Evolutionary conservation across 2,113 vertebrate species (phyloP).

Genomic region (Lagopus leucura): DNA sequence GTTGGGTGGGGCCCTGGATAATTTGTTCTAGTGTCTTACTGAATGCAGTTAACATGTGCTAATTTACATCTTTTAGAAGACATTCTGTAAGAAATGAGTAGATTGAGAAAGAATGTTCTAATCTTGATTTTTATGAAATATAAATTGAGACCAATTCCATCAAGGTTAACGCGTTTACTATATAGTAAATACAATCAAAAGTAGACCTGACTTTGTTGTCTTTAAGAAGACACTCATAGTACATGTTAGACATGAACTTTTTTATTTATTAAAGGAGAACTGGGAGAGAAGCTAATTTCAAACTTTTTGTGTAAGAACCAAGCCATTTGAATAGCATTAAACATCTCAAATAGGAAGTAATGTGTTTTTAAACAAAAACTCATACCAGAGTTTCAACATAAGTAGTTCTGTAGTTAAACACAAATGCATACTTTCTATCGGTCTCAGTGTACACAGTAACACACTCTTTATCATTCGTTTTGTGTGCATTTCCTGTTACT

Average conservation of each 20-base stretch:
- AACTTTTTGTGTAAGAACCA: neutral
- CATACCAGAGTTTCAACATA: neutral
- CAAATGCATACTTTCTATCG: neutral
- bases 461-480: slow-evolving; percentile 12
- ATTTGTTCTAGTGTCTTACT: too few relatives aligned
- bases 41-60: neutral
- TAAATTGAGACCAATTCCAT: neutral
- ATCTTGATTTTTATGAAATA: neutral
- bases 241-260: neutral
- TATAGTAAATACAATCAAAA: neutral
- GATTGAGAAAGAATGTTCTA: neutral
- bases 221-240: neutral
- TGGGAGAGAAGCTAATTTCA: neutral
- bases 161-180: neutral
- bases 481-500: neutral
- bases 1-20: too few relatives aligned
- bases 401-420: slow-evolving; percentile 30
- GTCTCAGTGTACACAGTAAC: neutral
- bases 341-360: neutral
- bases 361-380: neutral
- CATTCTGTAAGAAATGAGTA: neutral
- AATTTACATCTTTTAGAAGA: neutral
- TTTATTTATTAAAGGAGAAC: neutral
- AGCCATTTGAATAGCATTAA: neutral
- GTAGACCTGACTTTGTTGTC: neutral